Base-by-base conservation (phyloP, 2,888 invertebrate species). In the Clivina fossor region DNA sequence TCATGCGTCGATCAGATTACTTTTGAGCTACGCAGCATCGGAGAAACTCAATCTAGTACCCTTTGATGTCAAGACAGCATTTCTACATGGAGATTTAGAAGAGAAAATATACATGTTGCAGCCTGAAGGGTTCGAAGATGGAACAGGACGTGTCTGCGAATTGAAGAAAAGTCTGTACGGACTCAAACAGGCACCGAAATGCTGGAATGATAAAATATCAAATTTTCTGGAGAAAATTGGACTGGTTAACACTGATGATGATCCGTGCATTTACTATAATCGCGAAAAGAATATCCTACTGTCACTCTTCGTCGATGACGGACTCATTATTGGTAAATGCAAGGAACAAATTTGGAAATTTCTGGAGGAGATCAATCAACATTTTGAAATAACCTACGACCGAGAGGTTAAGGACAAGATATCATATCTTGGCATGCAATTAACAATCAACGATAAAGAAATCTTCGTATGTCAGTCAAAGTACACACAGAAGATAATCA, bases 1-100 rank as follows among this genome's bases (percentile, higher is more conserved):
- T 33, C 57, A 63, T 57, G 57, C 46, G 8, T 60, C 59, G 4
- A 61, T 64, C 48, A 50, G 62, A 51, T 51, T 64, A 22, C 35
- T 65, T 15, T 37, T 65, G 7, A 63, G 63, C 54, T 30, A 57
- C 18, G 62, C 24, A 41, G 22, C 50, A 24, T 50, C 50, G 24
- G 37, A 37, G 20, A 49, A 47, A 5, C 35, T 61, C 43, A 46
- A 59, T 19, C 11, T 61, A 24, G 24, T 28, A 24, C 44, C 54
- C 3, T 61, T 61, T 57, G 58, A 60, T 48, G 44, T 58, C 19
- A 61, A 61, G 13, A 57, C 60, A 18, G 60, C 58, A 5, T 61
- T 58, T 51, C 41, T 61, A 8, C 35, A 53, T 28, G 53, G 53
- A 30, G 43, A 41, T n/a, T 26, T 53, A 33, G 28, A 43, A 37